These are phyloP conservation scores for Boloria euphrosyne DNA, from an alignment of 2,888 invertebrate genomes.

Conservation along the genomic window DNA sequence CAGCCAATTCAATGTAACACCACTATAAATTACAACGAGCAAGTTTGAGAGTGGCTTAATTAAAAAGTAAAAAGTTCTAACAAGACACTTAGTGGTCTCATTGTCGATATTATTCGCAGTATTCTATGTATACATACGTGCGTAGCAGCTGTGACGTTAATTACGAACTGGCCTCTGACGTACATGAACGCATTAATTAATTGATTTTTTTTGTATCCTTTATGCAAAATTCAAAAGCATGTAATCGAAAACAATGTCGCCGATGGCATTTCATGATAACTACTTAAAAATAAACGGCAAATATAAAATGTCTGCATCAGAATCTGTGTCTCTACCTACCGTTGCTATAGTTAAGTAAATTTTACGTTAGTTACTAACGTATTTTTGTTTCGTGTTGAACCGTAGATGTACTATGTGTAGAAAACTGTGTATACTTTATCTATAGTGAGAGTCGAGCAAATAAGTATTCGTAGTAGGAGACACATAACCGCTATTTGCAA, in stretches of 20 bases:
- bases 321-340: constrained; percentile 12
- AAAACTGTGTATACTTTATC: neutral
- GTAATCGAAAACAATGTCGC: constrained; percentile 23
- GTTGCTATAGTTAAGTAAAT: constrained; percentile 4
- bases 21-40: too few species aligned
- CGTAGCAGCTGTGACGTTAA: constrained; percentile 20
- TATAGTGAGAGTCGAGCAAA: neutral
- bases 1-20: too few species aligned
- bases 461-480: neutral
- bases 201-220: constrained; percentile 13
- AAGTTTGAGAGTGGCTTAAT: neutral
- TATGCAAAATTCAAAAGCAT: constrained; percentile 19
- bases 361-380: constrained; percentile 1
- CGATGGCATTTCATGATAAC: constrained; percentile 20
- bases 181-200: constrained; percentile 23
- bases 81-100: constrained; percentile 9
- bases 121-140: neutral
- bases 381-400: neutral
- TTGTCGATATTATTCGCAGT: constrained; percentile 5
- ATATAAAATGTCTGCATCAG: constrained; percentile 7
- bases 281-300: constrained; percentile 10
- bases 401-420: neutral
- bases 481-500: neutral
- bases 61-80: constrained; percentile 15
- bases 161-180: constrained; percentile 19